Evolutionary conservation across 2,888 invertebrate species (phyloP).

Genomic region (Caenorhabditis auriculariae): DNA sequence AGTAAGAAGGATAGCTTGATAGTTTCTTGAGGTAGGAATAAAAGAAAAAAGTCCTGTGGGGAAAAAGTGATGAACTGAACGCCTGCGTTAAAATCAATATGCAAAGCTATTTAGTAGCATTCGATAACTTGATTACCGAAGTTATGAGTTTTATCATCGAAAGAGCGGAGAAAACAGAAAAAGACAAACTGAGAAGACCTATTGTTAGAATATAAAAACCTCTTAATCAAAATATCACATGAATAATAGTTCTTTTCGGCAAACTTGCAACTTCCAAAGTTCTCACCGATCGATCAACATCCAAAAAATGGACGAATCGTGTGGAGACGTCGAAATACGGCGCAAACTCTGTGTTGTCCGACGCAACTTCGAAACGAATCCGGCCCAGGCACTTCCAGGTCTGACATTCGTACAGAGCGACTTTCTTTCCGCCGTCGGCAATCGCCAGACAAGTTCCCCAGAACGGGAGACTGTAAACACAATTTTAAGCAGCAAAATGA

Average conservation of each 20-base stretch:
- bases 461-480: conserved; percentile 60
- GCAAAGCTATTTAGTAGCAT: no score
- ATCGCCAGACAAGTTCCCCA: conserved; percentile 70
- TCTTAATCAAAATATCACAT: background rate
- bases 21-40: no score
- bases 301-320: conserved; percentile 73
- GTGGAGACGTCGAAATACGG: conserved; percentile 19
- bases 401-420: conserved; percentile 66
- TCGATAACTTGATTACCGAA: no score
- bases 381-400: conserved; percentile 84
- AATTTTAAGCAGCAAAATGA: background rate
- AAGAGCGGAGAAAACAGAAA: no score
- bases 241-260: background rate
- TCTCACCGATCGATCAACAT: conserved; percentile 77
- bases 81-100: no score
- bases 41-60: no score
- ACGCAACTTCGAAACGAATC: conserved; percentile 74
- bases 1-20: no score
- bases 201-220: no score
- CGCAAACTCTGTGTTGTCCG: conserved; percentile 28
- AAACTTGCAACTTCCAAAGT: background rate
- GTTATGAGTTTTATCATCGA: no score
- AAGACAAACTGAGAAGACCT: no score
- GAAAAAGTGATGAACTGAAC: no score
- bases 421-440: conserved; percentile 68